Percentiles rank a stretch among this genome's conserved stretches.
Evolutionary conservation across 37 sponge, comb jelly and placozoan species (phyloP).

Genomic region (Eunapius fragilis): DNA sequence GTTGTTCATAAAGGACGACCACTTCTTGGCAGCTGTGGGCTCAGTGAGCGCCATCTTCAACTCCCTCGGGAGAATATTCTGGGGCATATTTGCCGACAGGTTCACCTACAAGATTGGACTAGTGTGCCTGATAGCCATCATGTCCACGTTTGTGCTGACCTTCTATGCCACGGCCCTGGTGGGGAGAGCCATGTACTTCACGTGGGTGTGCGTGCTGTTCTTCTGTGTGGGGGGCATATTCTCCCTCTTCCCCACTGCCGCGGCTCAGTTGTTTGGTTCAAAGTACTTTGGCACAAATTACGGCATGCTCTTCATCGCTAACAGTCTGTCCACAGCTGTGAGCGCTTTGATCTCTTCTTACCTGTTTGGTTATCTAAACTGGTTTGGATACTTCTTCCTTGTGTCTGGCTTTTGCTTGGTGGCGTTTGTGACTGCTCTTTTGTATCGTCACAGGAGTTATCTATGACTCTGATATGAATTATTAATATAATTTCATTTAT

Average conservation of each 20-base stretch:
- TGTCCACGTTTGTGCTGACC: slow-evolving; percentile 45
- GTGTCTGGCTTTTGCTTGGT: slow-evolving; percentile 30
- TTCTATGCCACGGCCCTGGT: slow-evolving; percentile 29
- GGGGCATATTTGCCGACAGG: slow-evolving; percentile 78
- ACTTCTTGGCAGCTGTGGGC: slow-evolving; percentile 69
- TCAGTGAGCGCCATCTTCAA: slow-evolving; percentile 65
- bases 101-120: slow-evolving; percentile 63
- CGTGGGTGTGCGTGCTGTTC: slow-evolving; percentile 83
- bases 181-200: slow-evolving; percentile 47
- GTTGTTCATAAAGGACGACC: slow-evolving; percentile 53
- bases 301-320: slow-evolving; percentile 72
- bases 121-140: slow-evolving; percentile 46
- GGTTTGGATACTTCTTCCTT: slow-evolving; percentile 39
- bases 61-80: slow-evolving; percentile 65
- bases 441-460: slow-evolving; percentile 63
- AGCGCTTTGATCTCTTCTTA: slow-evolving; percentile 32
- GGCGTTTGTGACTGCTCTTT: slow-evolving; percentile 41
- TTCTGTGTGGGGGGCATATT: slow-evolving; percentile 89
- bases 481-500: no score
- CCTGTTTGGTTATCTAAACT: slow-evolving; percentile 1
- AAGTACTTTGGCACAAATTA: slow-evolving; percentile 72
- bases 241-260: slow-evolving; percentile 74
- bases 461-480: no score
- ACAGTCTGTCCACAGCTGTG: slow-evolving; percentile 37
- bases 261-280: slow-evolving; percentile 69